Conservation (phyloP, 2,888 invertebrate species). For the Sarcophaga rosellei region DNA sequence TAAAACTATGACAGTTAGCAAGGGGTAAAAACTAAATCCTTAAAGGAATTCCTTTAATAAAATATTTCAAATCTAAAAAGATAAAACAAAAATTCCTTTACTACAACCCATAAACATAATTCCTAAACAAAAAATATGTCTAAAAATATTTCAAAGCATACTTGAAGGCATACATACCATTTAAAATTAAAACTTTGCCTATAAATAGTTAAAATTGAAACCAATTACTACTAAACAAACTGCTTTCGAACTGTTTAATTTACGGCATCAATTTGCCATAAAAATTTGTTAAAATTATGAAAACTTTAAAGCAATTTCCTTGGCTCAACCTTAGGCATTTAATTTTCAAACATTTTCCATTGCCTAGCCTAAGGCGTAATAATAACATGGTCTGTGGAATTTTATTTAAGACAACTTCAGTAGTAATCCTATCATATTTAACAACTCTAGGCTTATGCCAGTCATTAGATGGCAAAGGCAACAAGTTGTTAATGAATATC, state of each 20-base stretch:
- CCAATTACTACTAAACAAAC: too few relatives aligned
- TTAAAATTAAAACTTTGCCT: too few relatives aligned
- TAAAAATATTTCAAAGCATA: too few relatives aligned
- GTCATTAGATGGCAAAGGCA: slow-evolving; percentile 32
- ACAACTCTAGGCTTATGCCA: slow-evolving; percentile 12
- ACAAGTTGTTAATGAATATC: slow-evolving; percentile 60
- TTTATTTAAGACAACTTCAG: background rate
- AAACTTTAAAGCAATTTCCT: background rate
- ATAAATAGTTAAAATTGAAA: too few relatives aligned
- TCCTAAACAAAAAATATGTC: too few relatives aligned
- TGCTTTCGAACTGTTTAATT: background rate
- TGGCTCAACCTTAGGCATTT: slow-evolving; percentile 26
- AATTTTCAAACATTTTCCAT: slow-evolving; percentile 3
- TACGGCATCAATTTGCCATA: background rate
- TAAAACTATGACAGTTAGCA: too few relatives aligned
- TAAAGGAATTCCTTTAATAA: too few relatives aligned
- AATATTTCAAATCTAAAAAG: too few relatives aligned
- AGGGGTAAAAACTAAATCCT: too few relatives aligned
- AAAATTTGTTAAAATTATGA: background rate
- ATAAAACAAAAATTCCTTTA: too few relatives aligned
- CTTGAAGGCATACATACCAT: too few relatives aligned
- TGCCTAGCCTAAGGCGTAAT: background rate
- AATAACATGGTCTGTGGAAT: background rate
- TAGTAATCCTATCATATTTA: background rate
- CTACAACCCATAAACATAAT: too few relatives aligned